phyloP scores from a whole-genome alignment of 2,113 vertebrate genomes.

The Eolophus roseicapilla region DNA sequence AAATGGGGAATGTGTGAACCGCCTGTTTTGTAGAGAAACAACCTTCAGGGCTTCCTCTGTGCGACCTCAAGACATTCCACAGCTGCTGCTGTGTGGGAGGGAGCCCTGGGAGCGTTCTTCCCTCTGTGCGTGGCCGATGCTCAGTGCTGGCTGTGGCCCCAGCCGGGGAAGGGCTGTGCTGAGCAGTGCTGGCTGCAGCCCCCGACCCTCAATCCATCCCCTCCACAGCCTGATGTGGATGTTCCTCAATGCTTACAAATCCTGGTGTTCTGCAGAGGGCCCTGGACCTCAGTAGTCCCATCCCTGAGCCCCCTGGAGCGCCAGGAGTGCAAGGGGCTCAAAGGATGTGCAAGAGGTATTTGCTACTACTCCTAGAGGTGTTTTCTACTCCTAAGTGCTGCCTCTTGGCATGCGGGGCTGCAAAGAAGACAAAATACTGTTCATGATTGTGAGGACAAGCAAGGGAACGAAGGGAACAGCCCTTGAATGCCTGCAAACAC shows the following conservation, averaged over 20 bases:
- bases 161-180: neutral
- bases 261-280: neutral
- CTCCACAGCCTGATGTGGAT: neutral
- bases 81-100: conserved; percentile 38
- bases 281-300: neutral
- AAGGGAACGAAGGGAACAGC: neutral
- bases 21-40: neutral
- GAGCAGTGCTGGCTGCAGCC: neutral
- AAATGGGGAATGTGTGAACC: neutral
- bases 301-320: neutral
- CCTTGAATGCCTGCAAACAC: neutral
- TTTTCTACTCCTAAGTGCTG: neutral
- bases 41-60: conserved; percentile 38
- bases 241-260: neutral
- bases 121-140: neutral
- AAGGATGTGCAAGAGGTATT: neutral
- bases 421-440: neutral
- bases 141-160: neutral
- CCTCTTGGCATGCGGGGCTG: neutral
- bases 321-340: neutral
- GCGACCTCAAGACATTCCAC: conserved; percentile 47
- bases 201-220: neutral
- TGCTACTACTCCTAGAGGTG: neutral
- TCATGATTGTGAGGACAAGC: neutral
- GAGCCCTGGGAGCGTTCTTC: neutral